Evolutionary conservation across 92 coral and sea anemone genomes (phyloP).

Genomic region (Actinostola sp.): DNA sequence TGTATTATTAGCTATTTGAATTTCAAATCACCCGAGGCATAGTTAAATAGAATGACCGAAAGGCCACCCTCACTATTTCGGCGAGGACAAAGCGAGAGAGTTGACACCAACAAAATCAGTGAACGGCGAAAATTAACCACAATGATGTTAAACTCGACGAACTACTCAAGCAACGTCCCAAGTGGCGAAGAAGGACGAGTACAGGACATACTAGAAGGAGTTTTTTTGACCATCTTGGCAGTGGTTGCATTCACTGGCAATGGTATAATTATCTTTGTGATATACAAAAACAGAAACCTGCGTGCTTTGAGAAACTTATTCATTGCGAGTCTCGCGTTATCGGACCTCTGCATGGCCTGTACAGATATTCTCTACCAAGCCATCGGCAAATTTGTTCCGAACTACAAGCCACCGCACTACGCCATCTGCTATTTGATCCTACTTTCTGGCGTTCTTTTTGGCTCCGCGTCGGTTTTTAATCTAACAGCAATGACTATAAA

Average conservation of each 20-base stretch:
- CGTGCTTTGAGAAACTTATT: slow-evolving; percentile 64
- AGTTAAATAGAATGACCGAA: not conserved
- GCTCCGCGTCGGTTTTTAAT: slow-evolving; percentile 71
- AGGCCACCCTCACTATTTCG: not conserved
- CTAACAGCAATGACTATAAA: slow-evolving; percentile 75
- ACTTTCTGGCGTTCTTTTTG: slow-evolving; percentile 67
- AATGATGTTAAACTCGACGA: slow-evolving; percentile 4
- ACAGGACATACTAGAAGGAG: slow-evolving; percentile 46
- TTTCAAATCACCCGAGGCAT: slow-evolving; percentile 12
- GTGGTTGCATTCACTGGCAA: slow-evolving; percentile 60
- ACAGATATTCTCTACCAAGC: slow-evolving; percentile 71
- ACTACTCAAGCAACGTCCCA: not conserved
- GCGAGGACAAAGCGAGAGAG: not conserved
- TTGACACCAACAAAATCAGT: not conserved
- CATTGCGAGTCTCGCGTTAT: slow-evolving; percentile 69
- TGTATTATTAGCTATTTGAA: slow-evolving; percentile 8
- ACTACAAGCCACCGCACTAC: slow-evolving; percentile 45
- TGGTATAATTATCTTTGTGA: slow-evolving; percentile 55
- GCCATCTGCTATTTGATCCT: slow-evolving; percentile 66
- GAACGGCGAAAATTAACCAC: not conserved
- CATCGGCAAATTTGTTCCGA: slow-evolving; percentile 40
- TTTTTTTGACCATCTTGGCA: slow-evolving; percentile 39
- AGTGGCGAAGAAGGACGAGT: not conserved
- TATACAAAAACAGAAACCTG: slow-evolving; percentile 56
- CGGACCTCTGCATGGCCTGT: slow-evolving; percentile 63